Percentiles rank a stretch among this genome's conserved stretches.
These are phyloP conservation scores for Apodemus agrarius DNA, from an alignment of 2,797 vertebrate genomes.

Conservation along the genomic window DNA sequence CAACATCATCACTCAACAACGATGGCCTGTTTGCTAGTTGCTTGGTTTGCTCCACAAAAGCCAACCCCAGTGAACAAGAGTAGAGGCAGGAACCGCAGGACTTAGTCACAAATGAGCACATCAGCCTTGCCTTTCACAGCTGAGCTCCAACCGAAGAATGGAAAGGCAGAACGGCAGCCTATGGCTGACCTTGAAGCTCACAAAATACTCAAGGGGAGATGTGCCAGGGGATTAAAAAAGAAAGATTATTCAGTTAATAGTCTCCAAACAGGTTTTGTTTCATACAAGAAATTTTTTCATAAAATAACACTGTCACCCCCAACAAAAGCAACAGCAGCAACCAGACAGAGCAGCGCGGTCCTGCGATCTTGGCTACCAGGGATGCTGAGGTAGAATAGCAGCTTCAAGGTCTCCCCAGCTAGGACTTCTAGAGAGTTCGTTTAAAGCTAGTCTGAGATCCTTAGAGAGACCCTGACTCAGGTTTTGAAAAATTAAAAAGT, in stretches of 20 bases:
- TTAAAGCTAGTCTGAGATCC: background rate
- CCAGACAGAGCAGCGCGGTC: too few species aligned
- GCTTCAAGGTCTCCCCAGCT: background rate
- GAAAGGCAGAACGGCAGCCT: background rate
- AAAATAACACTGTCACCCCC: background rate
- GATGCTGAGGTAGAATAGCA: background rate
- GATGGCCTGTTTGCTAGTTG: background rate
- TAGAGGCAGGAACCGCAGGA: background rate
- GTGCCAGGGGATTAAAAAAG: background rate
- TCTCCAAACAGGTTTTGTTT: conserved; percentile 23
- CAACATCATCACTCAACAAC: background rate
- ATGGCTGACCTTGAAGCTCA: background rate
- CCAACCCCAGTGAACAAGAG: background rate
- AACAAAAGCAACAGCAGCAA: background rate
- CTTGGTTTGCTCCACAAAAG: conserved; percentile 22
- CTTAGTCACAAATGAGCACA: background rate
- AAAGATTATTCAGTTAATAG: background rate
- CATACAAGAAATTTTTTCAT: conserved; percentile 45
- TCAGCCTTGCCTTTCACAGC: background rate
- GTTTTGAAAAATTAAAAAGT: background rate
- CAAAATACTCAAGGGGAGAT: background rate
- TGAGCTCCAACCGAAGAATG: background rate
- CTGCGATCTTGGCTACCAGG: background rate
- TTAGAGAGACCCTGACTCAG: background rate
- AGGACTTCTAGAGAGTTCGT: background rate